phyloP scores from a whole-genome alignment of 2,888 invertebrate genomes.

The Lithophane leautieri region DNA sequence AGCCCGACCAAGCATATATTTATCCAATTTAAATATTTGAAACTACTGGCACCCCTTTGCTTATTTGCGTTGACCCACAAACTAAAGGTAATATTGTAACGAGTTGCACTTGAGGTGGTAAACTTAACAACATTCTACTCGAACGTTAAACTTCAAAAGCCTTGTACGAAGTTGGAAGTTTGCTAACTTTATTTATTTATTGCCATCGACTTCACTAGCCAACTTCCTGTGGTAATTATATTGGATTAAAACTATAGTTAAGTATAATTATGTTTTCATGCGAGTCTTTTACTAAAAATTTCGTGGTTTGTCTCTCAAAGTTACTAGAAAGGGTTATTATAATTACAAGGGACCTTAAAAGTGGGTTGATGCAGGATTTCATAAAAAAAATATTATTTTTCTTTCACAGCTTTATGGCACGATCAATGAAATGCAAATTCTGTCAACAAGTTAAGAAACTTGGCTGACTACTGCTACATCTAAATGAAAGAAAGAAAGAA shows the following conservation, averaged over 20 bases:
- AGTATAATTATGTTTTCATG: not conserved
- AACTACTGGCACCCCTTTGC: slow-evolving; percentile 10
- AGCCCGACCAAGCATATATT: not conserved
- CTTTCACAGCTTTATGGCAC: too few species aligned
- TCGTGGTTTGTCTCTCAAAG: not conserved
- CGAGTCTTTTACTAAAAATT: not conserved
- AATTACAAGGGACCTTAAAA: not conserved
- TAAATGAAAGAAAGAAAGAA: too few species aligned
- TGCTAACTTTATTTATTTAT: slow-evolving; percentile 59
- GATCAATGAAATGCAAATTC: not conserved
- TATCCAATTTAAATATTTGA: not conserved
- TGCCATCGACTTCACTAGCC: slow-evolving; percentile 31
- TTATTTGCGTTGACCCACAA: slow-evolving; percentile 21
- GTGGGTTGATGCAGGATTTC: not conserved
- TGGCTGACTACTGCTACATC: not conserved
- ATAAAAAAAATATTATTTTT: too few species aligned
- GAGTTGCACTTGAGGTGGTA: slow-evolving; percentile 58
- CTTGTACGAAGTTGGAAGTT: slow-evolving; percentile 48
- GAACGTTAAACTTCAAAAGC: slow-evolving; percentile 56
- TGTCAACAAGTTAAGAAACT: not conserved
- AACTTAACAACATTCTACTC: slow-evolving; percentile 52
- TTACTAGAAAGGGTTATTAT: not conserved
- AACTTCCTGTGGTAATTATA: slow-evolving; percentile 46
- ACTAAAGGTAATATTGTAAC: slow-evolving; percentile 48
- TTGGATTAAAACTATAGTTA: slow-evolving; percentile 21